Conservation (phyloP, 2,888 invertebrate species). For the Halictus quadricinctus region DNA sequence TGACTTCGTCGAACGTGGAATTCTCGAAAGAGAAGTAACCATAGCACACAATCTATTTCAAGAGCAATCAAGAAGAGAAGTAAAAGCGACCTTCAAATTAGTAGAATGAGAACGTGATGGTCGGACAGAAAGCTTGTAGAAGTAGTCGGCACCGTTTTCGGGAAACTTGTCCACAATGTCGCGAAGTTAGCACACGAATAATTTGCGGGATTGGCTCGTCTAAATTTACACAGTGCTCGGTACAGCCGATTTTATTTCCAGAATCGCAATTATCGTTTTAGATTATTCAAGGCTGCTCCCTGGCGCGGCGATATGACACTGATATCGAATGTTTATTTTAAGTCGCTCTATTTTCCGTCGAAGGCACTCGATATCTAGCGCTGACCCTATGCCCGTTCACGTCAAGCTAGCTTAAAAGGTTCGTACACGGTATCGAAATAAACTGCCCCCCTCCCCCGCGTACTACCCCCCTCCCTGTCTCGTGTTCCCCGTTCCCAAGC, state of each 20-base stretch:
- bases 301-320: slow-evolving; percentile 6
- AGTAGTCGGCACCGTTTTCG: background rate
- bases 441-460: background rate
- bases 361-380: slow-evolving; percentile 35
- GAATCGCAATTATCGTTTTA: slow-evolving; percentile 33
- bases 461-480: background rate
- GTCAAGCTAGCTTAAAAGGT: slow-evolving; percentile 29
- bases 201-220: background rate
- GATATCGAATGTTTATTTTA: slow-evolving; percentile 57
- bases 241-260: background rate
- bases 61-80: background rate
- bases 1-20: background rate
- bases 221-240: background rate
- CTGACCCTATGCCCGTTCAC: slow-evolving; percentile 17
- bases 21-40: background rate
- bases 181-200: background rate
- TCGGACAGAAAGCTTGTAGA: background rate
- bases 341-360: slow-evolving; percentile 45
- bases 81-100: background rate
- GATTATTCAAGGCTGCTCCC: slow-evolving; percentile 31
- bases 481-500: background rate
- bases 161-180: background rate
- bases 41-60: background rate
- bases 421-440: slow-evolving; percentile 26
- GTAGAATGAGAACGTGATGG: background rate